Evolutionary conservation across 2,113 vertebrate species (phyloP), one percentile per base, ranked within the genome.

Genomic region (Aspidoscelis tigris): DNA sequence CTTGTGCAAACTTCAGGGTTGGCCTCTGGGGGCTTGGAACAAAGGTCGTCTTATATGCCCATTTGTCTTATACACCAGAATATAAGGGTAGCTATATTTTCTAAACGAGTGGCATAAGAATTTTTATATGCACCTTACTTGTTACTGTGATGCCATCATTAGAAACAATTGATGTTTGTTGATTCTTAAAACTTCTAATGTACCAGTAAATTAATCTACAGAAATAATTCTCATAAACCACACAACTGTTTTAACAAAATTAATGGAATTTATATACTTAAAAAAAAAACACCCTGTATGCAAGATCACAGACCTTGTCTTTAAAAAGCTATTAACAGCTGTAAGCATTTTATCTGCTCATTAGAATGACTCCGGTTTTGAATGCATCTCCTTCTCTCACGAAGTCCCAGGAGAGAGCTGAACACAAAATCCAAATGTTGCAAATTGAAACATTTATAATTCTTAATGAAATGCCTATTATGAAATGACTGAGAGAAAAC

Each of bases 281-380:
- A 12, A 69, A 22, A 64, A 77, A 78, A 43, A 1, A 21, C 1
- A 53, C 1, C 14, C 80, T 78, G 53, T 69, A 7, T 71, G 70
- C 69, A 50, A 70, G 44, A 80, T 70, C 78, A 68, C 43, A 50
- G 65, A 65, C 80, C 53, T 84, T 65, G 75, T 80, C 77, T 73
- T 87, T 86, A 87, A 88, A 76, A 53, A 88, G 79, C 47, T 88
- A 87, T 66, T 93, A 88, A 78, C 87, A 78, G 86, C 55, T 90
- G 82, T 85, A 92, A 50, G 43, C 82, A 65, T 85, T 84, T 91
- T 82, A n/a, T 65, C 79, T 91, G 53, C 50, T 86, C 88, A 86
- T 18, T 18, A 70, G 72, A 83, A 41, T 68, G 16, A 81, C 61
- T 76, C 83, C 75, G 81, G 2, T 64, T 80, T 79, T 86, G 4